A percentile compares a stretch with the other conserved stretches of the same genome.
Evolutionary conservation across 37 sponge, comb jelly and placozoan genomes (phyloP).

Genomic region (Chondrilla cf. caribensis): DNA sequence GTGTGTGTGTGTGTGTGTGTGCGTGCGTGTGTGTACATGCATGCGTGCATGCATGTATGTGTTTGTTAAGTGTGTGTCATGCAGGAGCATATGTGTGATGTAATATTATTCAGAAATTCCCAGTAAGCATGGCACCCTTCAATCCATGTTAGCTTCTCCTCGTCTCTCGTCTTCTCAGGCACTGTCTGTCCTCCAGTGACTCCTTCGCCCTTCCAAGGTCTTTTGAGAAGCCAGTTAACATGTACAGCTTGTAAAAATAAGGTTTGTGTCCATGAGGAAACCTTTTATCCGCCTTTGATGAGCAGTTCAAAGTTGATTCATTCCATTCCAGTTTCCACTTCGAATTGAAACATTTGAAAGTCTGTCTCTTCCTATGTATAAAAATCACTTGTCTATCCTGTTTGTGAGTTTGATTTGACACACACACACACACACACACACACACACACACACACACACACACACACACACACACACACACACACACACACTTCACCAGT

Average conservation of each 20-base stretch:
- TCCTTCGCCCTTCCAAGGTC: slow-evolving; percentile 52
- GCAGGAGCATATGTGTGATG: no score
- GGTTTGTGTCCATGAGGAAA: slow-evolving; percentile 2
- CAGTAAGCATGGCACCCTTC: no score
- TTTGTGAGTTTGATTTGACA: not conserved
- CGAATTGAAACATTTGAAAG: slow-evolving; percentile 68
- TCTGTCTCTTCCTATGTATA: slow-evolving; percentile 53
- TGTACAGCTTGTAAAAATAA: slow-evolving; percentile 41
- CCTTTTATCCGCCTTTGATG: not conserved
- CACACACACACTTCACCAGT: no score
- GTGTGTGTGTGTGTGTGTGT: no score
- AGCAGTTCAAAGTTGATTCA: not conserved
- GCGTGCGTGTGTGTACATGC: not conserved
- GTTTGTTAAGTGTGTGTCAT: no score
- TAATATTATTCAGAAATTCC: no score
- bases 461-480: no score
- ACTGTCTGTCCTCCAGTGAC: not conserved
- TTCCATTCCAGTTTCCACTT: slow-evolving; percentile 41
- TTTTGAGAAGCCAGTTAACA: slow-evolving; percentile 52
- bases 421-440: no score
- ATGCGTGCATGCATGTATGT: not conserved
- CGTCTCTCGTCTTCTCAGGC: not conserved
- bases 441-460: no score
- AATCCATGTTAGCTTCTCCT: no score
- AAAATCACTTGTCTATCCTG: not conserved